Evolutionary conservation across 2,888 invertebrate genomes (phyloP).

Genomic region (Laothoe populi): DNA sequence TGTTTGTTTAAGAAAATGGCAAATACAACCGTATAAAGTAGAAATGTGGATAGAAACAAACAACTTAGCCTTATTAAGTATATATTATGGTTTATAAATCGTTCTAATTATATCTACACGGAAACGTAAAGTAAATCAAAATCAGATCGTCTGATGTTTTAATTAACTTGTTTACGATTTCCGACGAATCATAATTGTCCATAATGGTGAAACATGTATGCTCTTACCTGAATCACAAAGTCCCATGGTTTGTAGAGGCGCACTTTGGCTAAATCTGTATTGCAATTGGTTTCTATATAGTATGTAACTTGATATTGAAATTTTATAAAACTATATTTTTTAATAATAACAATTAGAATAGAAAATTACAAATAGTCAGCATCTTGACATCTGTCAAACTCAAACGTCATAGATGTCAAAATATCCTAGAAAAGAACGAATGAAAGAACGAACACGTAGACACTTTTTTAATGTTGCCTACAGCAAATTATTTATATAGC

Average conservation of each 20-base stretch:
- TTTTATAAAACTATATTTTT: not conserved
- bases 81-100: not conserved
- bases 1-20: conserved; percentile 44
- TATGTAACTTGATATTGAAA: not conserved
- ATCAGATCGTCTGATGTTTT: conserved; percentile 36
- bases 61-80: not conserved
- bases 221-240: conserved; percentile 77
- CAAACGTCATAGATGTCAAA: conserved; percentile 2
- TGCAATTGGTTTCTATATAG: not conserved
- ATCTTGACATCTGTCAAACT: conserved; percentile 25
- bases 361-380: conserved; percentile 4
- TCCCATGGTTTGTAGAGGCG: conserved; percentile 56
- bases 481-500: not conserved
- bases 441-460: conserved; percentile 8
- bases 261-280: not conserved
- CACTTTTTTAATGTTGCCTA: not conserved
- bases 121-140: conserved; percentile 13
- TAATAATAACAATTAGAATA: conserved; percentile 12
- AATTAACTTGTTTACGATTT: conserved; percentile 75
- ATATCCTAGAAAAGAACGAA: conserved; percentile 18
- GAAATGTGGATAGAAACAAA: not conserved
- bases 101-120: too few relatives aligned
- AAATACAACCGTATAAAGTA: conserved; percentile 30
- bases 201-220: conserved; percentile 36
- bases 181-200: conserved; percentile 38